Evolutionary conservation across 2,888 invertebrate species (phyloP).

Genomic region (Ypsolopha scabrella): DNA sequence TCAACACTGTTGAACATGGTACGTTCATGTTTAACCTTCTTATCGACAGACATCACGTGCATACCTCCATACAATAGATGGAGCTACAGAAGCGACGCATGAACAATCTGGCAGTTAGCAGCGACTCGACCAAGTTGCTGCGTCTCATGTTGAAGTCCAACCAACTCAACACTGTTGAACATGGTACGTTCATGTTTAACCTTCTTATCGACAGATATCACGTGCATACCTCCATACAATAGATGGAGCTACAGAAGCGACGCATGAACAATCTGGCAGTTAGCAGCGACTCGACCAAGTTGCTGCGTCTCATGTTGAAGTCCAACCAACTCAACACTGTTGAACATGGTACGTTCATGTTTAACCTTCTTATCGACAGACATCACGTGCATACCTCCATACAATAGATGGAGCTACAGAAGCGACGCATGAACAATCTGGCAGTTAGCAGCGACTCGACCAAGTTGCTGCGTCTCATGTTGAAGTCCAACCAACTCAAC

Average conservation of each 20-base stretch:
- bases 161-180: slow-evolving; percentile 52
- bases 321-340: slow-evolving; percentile 55
- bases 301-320: slow-evolving; percentile 53
- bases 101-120: slow-evolving; percentile 52
- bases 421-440: slow-evolving; percentile 46
- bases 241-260: slow-evolving; percentile 59
- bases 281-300: slow-evolving; percentile 54
- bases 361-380: no score
- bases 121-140: slow-evolving; percentile 50
- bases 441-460: slow-evolving; percentile 60
- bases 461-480: slow-evolving; percentile 49
- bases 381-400: no score
- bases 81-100: slow-evolving; percentile 53
- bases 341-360: slow-evolving; percentile 40
- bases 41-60: no score
- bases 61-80: no score
- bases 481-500: slow-evolving; percentile 53
- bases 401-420: slow-evolving; percentile 53
- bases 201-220: no score
- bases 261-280: slow-evolving; percentile 51
- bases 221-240: no score
- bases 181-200: slow-evolving; percentile 36
- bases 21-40: no score
- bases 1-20: slow-evolving; percentile 57
- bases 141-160: slow-evolving; percentile 58